Evolutionary conservation across 2,113 vertebrate species (phyloP).

Genomic region (Microtus montanus): DNA sequence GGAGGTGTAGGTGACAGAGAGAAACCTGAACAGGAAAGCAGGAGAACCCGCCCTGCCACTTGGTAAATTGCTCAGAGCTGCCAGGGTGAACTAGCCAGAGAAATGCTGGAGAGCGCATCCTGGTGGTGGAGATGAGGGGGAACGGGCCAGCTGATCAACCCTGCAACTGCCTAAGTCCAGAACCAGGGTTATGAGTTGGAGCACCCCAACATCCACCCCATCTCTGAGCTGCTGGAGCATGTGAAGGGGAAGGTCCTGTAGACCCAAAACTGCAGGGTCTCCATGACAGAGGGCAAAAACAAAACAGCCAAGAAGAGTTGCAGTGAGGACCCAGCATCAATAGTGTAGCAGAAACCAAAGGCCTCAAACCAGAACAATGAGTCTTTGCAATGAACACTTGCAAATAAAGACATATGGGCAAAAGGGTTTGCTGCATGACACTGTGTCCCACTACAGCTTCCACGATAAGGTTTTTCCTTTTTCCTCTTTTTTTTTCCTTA

Average conservation of each 20-base stretch:
- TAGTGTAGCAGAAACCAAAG: too few species aligned
- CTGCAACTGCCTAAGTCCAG: neutral
- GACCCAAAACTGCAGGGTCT: too few species aligned
- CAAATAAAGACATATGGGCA: too few species aligned
- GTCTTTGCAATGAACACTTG: too few species aligned
- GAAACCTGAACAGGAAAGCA: neutral
- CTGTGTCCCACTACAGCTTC: too few species aligned
- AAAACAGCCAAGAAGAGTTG: too few species aligned
- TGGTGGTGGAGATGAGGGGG: neutral
- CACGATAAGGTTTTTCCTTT: too few species aligned
- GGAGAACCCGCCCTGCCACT: neutral
- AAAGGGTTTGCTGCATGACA: too few species aligned
- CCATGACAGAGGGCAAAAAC: too few species aligned
- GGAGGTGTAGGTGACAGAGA: neutral
- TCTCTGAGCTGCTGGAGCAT: neutral
- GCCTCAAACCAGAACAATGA: too few species aligned
- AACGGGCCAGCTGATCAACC: neutral
- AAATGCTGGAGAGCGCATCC: neutral
- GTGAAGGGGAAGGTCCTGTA: neutral
- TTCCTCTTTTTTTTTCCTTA: too few species aligned
- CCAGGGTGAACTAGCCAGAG: neutral
- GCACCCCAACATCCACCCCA: neutral
- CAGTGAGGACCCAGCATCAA: too few species aligned
- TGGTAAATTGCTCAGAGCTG: neutral
- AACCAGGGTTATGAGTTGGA: neutral